phyloP scores from a whole-genome alignment of 2,888 invertebrate genomes.

The Caenorhabditis japonica region DNA sequence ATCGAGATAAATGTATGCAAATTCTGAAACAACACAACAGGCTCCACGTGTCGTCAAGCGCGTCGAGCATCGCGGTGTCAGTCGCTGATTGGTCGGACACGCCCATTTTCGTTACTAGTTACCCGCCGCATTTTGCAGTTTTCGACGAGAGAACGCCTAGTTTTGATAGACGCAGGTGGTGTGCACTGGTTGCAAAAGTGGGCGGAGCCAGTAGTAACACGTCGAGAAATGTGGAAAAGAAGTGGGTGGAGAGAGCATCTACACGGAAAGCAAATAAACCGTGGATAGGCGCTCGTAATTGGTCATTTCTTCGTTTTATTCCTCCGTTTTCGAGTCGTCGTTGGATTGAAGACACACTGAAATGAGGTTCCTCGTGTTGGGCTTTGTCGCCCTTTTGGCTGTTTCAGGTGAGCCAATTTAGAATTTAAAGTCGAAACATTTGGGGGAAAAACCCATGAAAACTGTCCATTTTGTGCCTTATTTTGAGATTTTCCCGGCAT shows the following conservation, averaged over 20 bases:
- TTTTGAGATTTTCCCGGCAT: too few relatives aligned
- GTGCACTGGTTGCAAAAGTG: slow-evolving; percentile 37
- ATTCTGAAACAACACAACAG: slow-evolving; percentile 4
- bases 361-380: slow-evolving; percentile 44
- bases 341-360: not conserved
- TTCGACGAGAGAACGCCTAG: slow-evolving; percentile 12
- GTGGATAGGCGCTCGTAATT: slow-evolving; percentile 38
- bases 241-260: not conserved
- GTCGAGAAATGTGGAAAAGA: slow-evolving; percentile 30
- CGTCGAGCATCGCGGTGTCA: slow-evolving; percentile 17
- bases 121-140: slow-evolving; percentile 50
- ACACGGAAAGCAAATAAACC: slow-evolving; percentile 37
- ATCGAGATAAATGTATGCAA: too few relatives aligned
- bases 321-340: slow-evolving; percentile 6
- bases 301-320: slow-evolving; percentile 26
- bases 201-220: slow-evolving; percentile 45
- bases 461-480: too few relatives aligned
- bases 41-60: slow-evolving; percentile 49
- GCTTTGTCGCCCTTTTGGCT: slow-evolving; percentile 50
- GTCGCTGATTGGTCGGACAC: slow-evolving; percentile 17
- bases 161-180: slow-evolving; percentile 16
- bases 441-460: too few relatives aligned
- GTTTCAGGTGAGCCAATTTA: slow-evolving; percentile 43
- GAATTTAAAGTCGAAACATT: not conserved
- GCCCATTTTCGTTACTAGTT: slow-evolving; percentile 42